These are phyloP conservation scores for Cactoblastis cactorum DNA, from an alignment of 2,888 invertebrate species.

Conservation along the genomic window DNA sequence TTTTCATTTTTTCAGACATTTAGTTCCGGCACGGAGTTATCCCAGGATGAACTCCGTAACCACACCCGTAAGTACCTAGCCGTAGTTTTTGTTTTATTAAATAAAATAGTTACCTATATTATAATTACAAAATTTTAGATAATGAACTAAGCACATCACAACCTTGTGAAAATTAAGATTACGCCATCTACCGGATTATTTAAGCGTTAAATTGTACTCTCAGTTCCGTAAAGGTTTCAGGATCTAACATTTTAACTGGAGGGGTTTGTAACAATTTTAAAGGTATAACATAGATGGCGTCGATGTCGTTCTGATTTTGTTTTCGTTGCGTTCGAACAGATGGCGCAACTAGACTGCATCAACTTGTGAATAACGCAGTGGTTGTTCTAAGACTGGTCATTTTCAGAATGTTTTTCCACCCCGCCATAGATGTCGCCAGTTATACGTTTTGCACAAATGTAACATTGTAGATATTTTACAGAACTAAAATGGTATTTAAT, in stretches of 20 bases:
- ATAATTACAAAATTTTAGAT: constrained; percentile 18
- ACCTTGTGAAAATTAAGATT: constrained; percentile 29
- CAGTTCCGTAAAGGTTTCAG: neutral
- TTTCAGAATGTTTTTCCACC: neutral
- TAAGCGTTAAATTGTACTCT: constrained; percentile 10
- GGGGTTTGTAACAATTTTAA: neutral
- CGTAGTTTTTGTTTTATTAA: constrained; percentile 10
- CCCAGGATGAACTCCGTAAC: constrained; percentile 52
- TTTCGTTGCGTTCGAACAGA: neutral
- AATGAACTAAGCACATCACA: constrained; percentile 43
- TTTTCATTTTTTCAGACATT: constrained; percentile 54
- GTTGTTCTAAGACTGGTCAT: neutral
- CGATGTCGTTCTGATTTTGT: constrained; percentile 3
- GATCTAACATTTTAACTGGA: neutral
- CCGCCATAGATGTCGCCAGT: neutral
- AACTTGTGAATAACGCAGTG: neutral
- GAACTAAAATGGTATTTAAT: too few species aligned
- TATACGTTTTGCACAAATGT: neutral
- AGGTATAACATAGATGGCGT: constrained; percentile 29
- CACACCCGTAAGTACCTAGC: constrained; percentile 66
- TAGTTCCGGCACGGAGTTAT: constrained; percentile 44
- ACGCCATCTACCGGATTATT: constrained; percentile 51
- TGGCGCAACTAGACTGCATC: neutral
- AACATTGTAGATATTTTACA: too few species aligned
- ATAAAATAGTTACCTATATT: constrained; percentile 14